A percentile compares a stretch with the other conserved stretches of the same genome.
These are phyloP conservation scores for Tethea ocularis DNA, from an alignment of 2,888 invertebrate species.

Conservation along the genomic window DNA sequence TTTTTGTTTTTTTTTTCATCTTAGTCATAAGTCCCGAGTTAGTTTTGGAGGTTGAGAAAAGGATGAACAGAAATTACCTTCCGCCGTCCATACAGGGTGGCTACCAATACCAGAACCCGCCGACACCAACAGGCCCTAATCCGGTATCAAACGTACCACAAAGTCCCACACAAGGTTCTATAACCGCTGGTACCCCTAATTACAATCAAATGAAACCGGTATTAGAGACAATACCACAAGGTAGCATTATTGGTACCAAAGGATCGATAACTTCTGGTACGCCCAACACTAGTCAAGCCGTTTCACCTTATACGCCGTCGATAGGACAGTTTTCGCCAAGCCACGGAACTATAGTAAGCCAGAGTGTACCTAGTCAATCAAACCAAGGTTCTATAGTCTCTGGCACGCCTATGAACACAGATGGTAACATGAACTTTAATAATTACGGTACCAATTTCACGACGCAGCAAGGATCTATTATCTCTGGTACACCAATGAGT, in stretches of 20 bases:
- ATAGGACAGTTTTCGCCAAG: constrained; percentile 23
- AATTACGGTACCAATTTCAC: constrained; percentile 15
- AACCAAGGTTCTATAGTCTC: background rate
- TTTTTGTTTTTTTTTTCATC: constrained; percentile 41
- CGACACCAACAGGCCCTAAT: constrained; percentile 43
- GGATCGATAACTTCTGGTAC: constrained; percentile 50
- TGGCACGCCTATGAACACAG: background rate
- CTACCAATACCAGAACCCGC: constrained; percentile 62
- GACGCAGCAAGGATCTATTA: constrained; percentile 24
- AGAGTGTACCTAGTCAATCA: background rate
- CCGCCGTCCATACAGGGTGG: constrained; percentile 87
- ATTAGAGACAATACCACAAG: constrained; percentile 72
- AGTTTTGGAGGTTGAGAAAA: constrained; percentile 94
- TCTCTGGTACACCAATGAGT: constrained; percentile 33
- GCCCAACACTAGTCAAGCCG: constrained; percentile 39
- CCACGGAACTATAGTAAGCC: background rate
- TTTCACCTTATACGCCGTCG: constrained; percentile 44
- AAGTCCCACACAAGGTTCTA: constrained; percentile 39
- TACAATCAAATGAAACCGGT: constrained; percentile 52
- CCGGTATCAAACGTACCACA: constrained; percentile 30
- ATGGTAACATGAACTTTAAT: background rate
- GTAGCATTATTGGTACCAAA: constrained; percentile 57
- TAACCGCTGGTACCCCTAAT: constrained; percentile 15
- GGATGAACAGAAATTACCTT: constrained; percentile 92
- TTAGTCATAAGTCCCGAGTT: constrained; percentile 95